phyloP scores from a whole-genome alignment of 2,888 invertebrate species.

The Calameuta filiformis region DNA sequence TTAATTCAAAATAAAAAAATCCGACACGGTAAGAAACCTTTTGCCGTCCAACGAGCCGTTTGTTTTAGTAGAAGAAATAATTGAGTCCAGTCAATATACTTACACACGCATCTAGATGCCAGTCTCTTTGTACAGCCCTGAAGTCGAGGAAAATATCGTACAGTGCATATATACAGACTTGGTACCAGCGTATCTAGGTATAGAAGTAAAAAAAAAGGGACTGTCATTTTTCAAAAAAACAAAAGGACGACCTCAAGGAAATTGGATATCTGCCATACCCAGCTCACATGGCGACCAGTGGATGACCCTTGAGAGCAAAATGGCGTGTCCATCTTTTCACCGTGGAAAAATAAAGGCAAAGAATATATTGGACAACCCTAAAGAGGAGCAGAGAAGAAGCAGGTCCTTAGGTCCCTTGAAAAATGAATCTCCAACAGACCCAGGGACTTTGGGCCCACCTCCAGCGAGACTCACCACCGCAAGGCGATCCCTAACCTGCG shows the following conservation, averaged over 20 bases:
- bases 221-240: background rate
- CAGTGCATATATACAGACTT: background rate
- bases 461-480: constrained; percentile 9
- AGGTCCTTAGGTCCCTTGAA: constrained; percentile 55
- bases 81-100: background rate
- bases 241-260: background rate
- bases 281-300: background rate
- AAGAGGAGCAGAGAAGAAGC: constrained; percentile 31
- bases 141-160: constrained; percentile 1
- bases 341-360: background rate
- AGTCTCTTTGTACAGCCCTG: constrained; percentile 29
- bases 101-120: background rate
- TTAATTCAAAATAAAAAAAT: background rate
- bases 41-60: background rate
- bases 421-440: constrained; percentile 53
- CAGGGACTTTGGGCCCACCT: constrained; percentile 34
- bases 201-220: background rate
- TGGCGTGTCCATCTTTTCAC: background rate
- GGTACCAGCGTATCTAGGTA: background rate
- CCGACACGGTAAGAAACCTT: background rate
- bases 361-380: constrained; percentile 30
- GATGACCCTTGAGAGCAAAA: background rate
- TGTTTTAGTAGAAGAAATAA: background rate
- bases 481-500: constrained; percentile 44
- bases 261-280: background rate